These are phyloP conservation scores for Manacus vitellinus DNA, from an alignment of 2,113 vertebrate species.

Conservation along the genomic window DNA sequence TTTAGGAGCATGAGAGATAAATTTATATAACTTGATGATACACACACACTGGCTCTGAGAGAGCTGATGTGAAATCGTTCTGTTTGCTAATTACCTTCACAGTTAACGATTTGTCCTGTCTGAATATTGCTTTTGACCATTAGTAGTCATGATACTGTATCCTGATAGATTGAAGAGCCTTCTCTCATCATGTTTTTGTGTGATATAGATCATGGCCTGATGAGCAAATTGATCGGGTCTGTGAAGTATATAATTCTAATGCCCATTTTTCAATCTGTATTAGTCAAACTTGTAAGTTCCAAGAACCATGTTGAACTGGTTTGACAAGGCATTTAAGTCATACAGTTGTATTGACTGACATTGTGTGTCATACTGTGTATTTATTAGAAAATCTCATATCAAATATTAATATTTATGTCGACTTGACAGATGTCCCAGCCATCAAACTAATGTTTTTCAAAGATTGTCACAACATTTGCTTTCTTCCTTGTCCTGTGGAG, in stretches of 20 bases:
- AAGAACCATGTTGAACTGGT: neutral
- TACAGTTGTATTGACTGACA: neutral
- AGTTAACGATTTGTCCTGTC: neutral
- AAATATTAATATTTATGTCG: neutral
- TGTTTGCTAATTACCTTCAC: neutral
- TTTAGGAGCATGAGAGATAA: neutral
- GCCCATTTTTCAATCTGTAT: neutral
- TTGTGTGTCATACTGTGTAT: neutral
- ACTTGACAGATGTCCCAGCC: neutral
- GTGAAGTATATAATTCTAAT: neutral
- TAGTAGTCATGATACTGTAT: neutral
- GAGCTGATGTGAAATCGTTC: neutral
- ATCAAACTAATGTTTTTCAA: neutral
- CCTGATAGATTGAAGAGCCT: neutral
- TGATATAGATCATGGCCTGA: neutral
- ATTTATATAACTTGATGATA: neutral
- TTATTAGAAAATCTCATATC: neutral
- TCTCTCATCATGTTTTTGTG: neutral
- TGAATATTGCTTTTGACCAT: neutral
- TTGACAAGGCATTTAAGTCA: neutral
- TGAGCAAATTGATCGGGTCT: neutral
- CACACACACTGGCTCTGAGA: neutral
- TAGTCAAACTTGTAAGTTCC: neutral
- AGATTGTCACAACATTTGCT: neutral
- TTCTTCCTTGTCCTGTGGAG: neutral